A percentile compares a stretch with the other conserved stretches of the same genome.
phyloP scores from a whole-genome alignment of 2,797 vertebrate genomes.

The Pristis pectinata region DNA sequence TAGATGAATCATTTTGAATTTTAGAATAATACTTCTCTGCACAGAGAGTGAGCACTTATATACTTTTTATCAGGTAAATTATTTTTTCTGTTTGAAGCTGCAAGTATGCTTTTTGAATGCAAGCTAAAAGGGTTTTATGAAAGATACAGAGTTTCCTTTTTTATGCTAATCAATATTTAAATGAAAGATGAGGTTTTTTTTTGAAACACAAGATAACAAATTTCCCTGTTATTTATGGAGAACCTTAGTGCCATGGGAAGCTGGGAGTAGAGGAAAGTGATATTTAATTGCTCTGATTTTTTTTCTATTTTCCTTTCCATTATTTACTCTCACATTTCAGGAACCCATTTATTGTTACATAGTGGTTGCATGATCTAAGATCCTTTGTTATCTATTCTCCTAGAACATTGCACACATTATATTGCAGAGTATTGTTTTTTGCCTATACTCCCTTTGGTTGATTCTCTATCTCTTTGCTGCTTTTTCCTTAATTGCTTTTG shows the following conservation, averaged over 20 bases:
- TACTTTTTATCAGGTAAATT: slow-evolving; percentile 1
- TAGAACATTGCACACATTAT: neutral
- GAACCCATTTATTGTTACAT: neutral
- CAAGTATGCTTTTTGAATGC: neutral
- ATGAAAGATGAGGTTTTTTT: slow-evolving; percentile 1
- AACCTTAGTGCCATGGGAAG: neutral
- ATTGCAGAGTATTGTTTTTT: neutral
- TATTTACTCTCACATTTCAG: no score
- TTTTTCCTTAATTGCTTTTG: neutral
- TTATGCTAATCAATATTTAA: slow-evolving; percentile 33
- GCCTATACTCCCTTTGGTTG: neutral
- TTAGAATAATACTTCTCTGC: slow-evolving; percentile 15
- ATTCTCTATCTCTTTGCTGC: neutral
- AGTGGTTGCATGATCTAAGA: neutral
- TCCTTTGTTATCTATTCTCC: neutral
- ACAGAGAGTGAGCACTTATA: neutral
- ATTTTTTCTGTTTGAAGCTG: slow-evolving; percentile 27
- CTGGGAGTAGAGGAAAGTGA: neutral
- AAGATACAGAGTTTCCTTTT: neutral
- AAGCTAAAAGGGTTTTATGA: neutral
- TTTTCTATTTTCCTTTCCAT: neutral
- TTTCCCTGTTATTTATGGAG: neutral
- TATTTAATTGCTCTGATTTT: neutral
- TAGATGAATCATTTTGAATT: neutral
- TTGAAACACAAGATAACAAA: neutral